Base-by-base conservation (phyloP, 2,888 invertebrate genomes). In the Sepioteuthis lessoniana region DNA sequence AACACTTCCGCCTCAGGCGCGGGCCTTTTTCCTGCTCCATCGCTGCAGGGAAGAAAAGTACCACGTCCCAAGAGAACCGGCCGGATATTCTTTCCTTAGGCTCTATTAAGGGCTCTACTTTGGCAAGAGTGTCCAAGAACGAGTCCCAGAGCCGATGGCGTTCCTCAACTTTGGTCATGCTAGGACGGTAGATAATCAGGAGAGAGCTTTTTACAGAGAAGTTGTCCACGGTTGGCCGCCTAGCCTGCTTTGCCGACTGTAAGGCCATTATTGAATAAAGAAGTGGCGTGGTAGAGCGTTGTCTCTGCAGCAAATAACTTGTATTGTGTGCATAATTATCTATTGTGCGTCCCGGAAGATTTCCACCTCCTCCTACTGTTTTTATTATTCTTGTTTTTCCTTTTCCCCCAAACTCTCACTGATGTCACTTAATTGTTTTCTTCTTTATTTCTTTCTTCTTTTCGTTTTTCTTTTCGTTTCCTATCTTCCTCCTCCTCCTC, bases 1-100 rank as follows among this genome's bases (percentile, higher is more conserved):
- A 76, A 76, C n/a, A 76, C 76, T 76, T 76, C 76, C 76, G 76
- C 76, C 76, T 76, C 76, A n/a, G 76, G 76, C 76, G n/a, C n/a
- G 76, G 76, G 76, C 76, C 76, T 76, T 76, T 76, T 76, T 76
- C 76, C 76, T 76, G 76, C 76, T 76, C 16, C 76, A n/a, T 76
- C 76, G 76, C 76, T 76, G 76, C 76, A 76, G 76, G n/a, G 76
- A 76, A 76, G 76, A 76, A 76, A 76, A 76, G 76, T 76, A n/a
- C 76, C 76, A n/a, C 76, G n/a, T 76, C 76, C 76, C 76, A 76
- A n/a, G 76, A 76, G 76, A 76, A 76, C 76, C 76, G n/a, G n/a
- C 76, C 76, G 76, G 76, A 76, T 76, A 76, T 76, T 76, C 76
- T 76, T 76, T 76, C 76, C 76, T 76, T 76, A 76, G 76, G 76